A percentile compares a stretch with the other conserved stretches of the same genome.
Evolutionary conservation across 2,797 vertebrate genomes (phyloP).

Genomic region (Erethizon dorsatum): DNA sequence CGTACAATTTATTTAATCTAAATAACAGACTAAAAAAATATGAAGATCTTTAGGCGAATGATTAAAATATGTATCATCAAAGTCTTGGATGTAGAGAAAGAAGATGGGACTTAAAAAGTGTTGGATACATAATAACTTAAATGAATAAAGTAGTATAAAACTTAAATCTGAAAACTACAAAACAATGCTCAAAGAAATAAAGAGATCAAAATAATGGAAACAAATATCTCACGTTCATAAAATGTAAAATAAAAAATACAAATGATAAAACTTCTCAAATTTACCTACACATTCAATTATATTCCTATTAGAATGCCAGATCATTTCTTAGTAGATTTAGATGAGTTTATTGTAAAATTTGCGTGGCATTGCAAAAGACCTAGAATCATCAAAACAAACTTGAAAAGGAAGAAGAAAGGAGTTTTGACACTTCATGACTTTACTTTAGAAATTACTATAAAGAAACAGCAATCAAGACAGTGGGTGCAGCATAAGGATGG

Average conservation of each 20-base stretch:
- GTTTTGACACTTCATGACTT: background rate
- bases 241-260: background rate
- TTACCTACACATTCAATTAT: background rate
- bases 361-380: background rate
- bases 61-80: background rate
- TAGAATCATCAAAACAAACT: background rate
- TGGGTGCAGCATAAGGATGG: background rate
- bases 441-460: background rate
- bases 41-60: background rate
- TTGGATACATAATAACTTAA: background rate
- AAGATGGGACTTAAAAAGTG: background rate
- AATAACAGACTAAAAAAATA: background rate
- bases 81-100: background rate
- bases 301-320: background rate
- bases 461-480: background rate
- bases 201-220: background rate
- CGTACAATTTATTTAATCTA: background rate
- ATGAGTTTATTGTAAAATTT: background rate
- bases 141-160: background rate
- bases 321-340: background rate
- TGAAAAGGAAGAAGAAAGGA: background rate
- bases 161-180: background rate
- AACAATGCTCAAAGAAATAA: background rate
- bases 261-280: background rate
- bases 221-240: background rate